Evolutionary conservation across 2,888 invertebrate genomes (phyloP).

Genomic region (Yponomeuta evonymella): DNA sequence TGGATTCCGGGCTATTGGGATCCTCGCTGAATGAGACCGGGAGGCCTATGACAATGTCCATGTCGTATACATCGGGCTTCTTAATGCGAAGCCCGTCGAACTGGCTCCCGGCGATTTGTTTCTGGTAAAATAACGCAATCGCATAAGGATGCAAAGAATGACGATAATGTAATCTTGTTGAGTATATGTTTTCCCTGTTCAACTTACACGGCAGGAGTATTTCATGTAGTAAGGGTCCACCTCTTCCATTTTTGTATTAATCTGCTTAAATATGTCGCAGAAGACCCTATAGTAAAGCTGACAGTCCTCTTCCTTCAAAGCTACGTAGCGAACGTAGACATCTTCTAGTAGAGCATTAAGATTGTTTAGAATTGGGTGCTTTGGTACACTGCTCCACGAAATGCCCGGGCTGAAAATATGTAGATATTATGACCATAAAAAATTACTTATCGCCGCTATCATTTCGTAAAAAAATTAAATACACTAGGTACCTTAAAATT

Average conservation of each 20-base stretch:
- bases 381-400: conserved; percentile 24
- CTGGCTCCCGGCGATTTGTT: conserved; percentile 68
- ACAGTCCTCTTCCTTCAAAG: conserved; percentile 41
- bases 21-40: conserved; percentile 49
- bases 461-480: no score
- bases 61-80: conserved; percentile 77
- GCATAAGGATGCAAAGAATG: no score
- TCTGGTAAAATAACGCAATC: neutral
- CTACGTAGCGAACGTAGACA: conserved; percentile 43
- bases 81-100: conserved; percentile 75
- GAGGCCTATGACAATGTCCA: conserved; percentile 73
- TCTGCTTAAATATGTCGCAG: conserved; percentile 35
- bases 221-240: conserved; percentile 50
- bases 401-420: conserved; percentile 17
- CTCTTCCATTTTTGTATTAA: conserved; percentile 49
- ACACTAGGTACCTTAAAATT: no score
- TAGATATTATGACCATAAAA: no score
- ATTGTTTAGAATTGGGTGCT: conserved; percentile 39
- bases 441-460: no score
- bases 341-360: conserved; percentile 46
- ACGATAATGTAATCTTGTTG: no score
- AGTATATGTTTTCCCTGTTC: no score
- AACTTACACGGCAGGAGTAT: conserved; percentile 51
- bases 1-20: conserved; percentile 31
- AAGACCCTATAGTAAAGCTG: conserved; percentile 45